Evolutionary conservation across 2,113 vertebrate species (phyloP).

Genomic region (Gnathochromis pfefferi): DNA sequence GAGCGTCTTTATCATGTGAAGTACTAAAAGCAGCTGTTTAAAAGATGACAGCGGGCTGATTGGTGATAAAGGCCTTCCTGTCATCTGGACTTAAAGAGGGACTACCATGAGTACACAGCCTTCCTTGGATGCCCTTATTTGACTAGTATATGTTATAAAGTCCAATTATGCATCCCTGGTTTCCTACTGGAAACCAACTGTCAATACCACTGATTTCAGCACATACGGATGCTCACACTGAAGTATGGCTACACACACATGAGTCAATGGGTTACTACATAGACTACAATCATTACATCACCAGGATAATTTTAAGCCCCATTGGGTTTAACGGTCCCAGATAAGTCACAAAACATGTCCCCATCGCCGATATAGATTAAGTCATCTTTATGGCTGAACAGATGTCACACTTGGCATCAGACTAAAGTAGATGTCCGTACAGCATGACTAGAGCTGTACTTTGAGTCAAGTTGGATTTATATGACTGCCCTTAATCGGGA

Average conservation of each 20-base stretch:
- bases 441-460: background rate
- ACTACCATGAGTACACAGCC: background rate
- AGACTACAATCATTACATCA: conserved; percentile 6
- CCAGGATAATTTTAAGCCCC: conserved; percentile 9
- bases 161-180: background rate
- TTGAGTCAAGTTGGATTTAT: conserved; percentile 8
- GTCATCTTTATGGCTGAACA: background rate
- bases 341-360: background rate
- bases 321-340: conserved; percentile 18
- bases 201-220: background rate
- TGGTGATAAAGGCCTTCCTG: conserved; percentile 15
- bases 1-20: background rate
- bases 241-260: background rate
- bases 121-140: background rate
- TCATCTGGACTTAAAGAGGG: background rate
- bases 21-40: conserved; percentile 7
- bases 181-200: background rate
- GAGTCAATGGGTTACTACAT: background rate
- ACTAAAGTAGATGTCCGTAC: background rate
- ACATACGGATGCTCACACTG: background rate
- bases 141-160: background rate
- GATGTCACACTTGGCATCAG: background rate
- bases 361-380: background rate
- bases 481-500: background rate
- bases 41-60: conserved; percentile 17